Evolutionary conservation across 2,797 vertebrate genomes (phyloP).

Genomic region (Tinamus major): DNA sequence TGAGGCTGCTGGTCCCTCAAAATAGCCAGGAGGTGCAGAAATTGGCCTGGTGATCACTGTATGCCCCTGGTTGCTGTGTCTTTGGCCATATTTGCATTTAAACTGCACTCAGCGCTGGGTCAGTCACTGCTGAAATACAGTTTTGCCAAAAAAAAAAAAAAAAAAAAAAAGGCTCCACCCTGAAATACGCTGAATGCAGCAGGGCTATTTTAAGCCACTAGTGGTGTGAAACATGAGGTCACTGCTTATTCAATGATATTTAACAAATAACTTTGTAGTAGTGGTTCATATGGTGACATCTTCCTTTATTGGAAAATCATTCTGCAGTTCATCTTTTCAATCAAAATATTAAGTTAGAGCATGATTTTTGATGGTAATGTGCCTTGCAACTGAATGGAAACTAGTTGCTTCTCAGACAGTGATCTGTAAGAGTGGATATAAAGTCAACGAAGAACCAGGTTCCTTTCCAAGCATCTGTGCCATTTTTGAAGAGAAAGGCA

Average conservation of each 20-base stretch:
- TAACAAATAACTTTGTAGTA: constrained; percentile 15
- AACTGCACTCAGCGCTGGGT: constrained; percentile 24
- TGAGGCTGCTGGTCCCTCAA: neutral
- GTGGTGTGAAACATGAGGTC: constrained; percentile 2
- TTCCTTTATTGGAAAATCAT: neutral
- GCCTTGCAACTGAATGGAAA: neutral
- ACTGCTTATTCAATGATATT: constrained; percentile 4
- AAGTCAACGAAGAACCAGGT: neutral
- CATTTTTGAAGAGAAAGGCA: neutral
- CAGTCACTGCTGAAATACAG: constrained; percentile 21
- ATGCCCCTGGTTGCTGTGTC: neutral
- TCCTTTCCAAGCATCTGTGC: neutral
- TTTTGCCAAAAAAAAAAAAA: constrained; percentile 57
- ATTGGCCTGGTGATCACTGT: neutral
- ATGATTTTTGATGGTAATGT: neutral
- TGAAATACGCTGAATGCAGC: constrained; percentile 20
- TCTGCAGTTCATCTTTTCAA: neutral
- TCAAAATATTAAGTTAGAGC: neutral
- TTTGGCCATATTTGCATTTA: constrained; percentile 25
- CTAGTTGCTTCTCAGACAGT: neutral
- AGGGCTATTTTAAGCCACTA: constrained; percentile 37
- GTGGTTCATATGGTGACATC: neutral
- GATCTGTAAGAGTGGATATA: neutral
- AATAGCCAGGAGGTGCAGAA: neutral
- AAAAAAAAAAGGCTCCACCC: constrained; percentile 31